Base-by-base conservation (phyloP, 1,140 invertebrate genomes). In the Apocrypta bakeri region DNA sequence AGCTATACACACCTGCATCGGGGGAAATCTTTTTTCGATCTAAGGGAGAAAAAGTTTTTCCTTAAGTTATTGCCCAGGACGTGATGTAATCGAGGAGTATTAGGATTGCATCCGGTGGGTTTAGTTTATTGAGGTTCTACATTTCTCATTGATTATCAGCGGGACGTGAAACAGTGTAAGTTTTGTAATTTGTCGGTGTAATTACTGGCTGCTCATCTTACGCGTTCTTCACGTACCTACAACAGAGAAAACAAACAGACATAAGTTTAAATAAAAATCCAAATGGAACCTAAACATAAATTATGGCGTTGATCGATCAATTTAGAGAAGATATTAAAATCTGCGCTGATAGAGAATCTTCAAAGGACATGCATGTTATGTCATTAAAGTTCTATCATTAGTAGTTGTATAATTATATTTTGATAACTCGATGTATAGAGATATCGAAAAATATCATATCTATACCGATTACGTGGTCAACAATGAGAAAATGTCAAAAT, bases 1-100 rank as follows among this genome's bases (percentile, higher is more conserved):
- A 12, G 63, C 0, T 27, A 0, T 25, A 21, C 17, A 31, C 25
- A 31, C 40, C 14, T 69, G 68, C 68, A 21, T 21, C 68, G 68
- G 68, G 69, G 37, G 21, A 40, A 72, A 72, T 72, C 69, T 37
- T 72, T 72, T 42, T 72, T 72, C 37, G 33, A 72, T 72, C 9
- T 24, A 37, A 25, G 68, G 29, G 31, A 37, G 29, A 69, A 69
- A 69, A 69, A 33, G 68, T 66, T 56, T 56, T 56, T 56, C 48
- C 48, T n/a, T 56, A 21, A 56, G 48, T 21, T 56, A 56, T 56
- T 21, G 17, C 48, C 17, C 48, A 37, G 48, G 48, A 56, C 48
- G 48, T 56, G 48, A 56, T 56, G 48, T n/a, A 56, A 56, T 56
- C n/a, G 21, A 6, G 48, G 21, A 21, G 14, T 56, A 56, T 56